Evolutionary conservation across 2,888 invertebrate genomes (phyloP).

Genomic region (Luperina testacea): DNA sequence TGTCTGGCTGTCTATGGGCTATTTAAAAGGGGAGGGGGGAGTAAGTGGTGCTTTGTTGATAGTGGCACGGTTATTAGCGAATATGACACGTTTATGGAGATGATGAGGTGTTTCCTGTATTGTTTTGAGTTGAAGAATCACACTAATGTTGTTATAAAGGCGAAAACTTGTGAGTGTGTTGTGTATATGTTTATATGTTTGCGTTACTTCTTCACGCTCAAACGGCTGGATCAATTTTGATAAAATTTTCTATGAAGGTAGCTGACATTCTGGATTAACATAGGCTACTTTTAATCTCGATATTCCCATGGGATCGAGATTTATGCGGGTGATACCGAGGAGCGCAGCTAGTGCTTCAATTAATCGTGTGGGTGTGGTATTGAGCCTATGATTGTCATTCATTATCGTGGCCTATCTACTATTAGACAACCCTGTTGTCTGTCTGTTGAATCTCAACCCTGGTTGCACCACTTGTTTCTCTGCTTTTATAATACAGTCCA

Average conservation of each 20-base stretch:
- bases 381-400: background rate
- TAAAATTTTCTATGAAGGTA: no score
- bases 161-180: no score
- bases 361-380: background rate
- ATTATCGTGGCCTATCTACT: background rate
- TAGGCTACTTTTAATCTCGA: no score
- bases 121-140: conserved; percentile 1
- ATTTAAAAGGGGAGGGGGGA: background rate
- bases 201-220: no score
- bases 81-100: conserved; percentile 10
- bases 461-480: background rate
- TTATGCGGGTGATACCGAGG: no score
- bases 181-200: no score
- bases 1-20: conserved; percentile 26
- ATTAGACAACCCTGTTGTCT: no score
- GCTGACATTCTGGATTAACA: no score
- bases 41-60: conserved; percentile 15
- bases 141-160: no score
- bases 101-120: background rate
- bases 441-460: no score
- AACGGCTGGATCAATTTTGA: no score
- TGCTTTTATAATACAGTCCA: background rate
- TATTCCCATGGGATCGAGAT: no score
- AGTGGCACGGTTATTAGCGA: conserved; percentile 7
- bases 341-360: background rate